phyloP scores from a whole-genome alignment of 2,888 invertebrate genomes.

The Parthenolecanium corni region DNA sequence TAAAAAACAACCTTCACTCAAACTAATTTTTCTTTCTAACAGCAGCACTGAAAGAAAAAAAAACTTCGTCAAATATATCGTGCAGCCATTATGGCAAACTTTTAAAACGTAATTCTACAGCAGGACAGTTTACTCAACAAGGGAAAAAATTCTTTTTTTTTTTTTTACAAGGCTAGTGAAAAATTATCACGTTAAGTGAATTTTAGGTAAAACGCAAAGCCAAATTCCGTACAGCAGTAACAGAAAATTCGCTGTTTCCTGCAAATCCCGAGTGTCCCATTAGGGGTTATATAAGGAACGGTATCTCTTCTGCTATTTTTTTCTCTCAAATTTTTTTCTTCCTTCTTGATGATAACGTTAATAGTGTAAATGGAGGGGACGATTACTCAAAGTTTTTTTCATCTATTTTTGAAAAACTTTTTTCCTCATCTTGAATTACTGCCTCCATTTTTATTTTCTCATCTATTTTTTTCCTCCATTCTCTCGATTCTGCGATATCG shows the following conservation, averaged over 20 bases:
- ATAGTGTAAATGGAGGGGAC: conserved; percentile 25
- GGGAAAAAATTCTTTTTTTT: too few species aligned
- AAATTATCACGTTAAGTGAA: conserved; percentile 26
- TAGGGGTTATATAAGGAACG: conserved; percentile 20
- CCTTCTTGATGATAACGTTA: conserved; percentile 23
- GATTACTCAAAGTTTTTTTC: conserved; percentile 18
- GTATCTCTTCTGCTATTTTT: conserved; percentile 20
- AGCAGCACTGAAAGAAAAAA: too few species aligned
- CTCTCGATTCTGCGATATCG: neutral
- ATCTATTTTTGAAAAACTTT: neutral
- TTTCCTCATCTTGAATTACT: neutral
- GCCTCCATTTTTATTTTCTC: conserved; percentile 1
- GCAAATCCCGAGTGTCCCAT: conserved; percentile 20
- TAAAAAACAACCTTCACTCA: too few species aligned
- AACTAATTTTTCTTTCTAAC: too few species aligned
- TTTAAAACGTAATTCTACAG: too few species aligned
- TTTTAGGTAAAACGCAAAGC: conserved; percentile 17
- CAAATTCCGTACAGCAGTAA: conserved; percentile 12
- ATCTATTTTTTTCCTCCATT: neutral
- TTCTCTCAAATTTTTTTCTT: conserved; percentile 5
- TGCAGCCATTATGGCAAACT: too few species aligned
- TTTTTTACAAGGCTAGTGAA: neutral
- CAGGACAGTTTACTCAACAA: too few species aligned
- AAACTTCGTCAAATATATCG: too few species aligned
- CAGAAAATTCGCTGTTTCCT: conserved; percentile 12